Evolutionary conservation across 2,797 vertebrate genomes (phyloP).

Genomic region (Phoeniculus purpureus): DNA sequence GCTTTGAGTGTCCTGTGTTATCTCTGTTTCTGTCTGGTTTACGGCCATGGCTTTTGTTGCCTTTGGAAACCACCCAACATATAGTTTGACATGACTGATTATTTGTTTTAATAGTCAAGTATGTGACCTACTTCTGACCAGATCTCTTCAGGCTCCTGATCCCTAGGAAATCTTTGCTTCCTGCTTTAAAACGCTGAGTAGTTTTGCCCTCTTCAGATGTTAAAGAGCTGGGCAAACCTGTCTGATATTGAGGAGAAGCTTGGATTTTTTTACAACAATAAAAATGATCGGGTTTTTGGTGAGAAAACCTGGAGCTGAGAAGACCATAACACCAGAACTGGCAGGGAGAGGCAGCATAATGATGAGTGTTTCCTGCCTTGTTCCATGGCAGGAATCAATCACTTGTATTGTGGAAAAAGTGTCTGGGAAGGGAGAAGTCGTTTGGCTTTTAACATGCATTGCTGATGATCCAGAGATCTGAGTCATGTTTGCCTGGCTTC

Average conservation of each 20-base stretch:
- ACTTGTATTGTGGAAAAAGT: not conserved
- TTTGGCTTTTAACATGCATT: not conserved
- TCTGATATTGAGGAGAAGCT: not conserved
- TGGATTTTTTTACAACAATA: not conserved
- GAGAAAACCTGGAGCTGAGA: not conserved
- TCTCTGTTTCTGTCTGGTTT: constrained; percentile 28
- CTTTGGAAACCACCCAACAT: not conserved
- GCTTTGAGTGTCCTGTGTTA: not conserved
- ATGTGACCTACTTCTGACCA: constrained; percentile 42
- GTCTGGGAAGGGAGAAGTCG: not conserved
- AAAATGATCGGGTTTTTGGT: not conserved
- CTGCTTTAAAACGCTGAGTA: not conserved
- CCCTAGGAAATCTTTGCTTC: constrained; percentile 50
- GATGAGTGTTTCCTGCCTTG: not conserved
- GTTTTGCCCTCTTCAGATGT: not conserved
- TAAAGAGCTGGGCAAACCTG: not conserved
- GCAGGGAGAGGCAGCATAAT: not conserved
- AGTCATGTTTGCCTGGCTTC: not conserved
- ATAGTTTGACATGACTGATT: constrained; percentile 38
- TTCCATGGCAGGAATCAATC: not conserved
- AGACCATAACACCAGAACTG: not conserved
- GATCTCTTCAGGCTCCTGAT: constrained; percentile 41
- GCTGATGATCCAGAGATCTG: not conserved
- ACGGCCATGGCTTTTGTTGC: constrained; percentile 12
- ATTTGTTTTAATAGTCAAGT: constrained; percentile 53